Evolutionary conservation across 2,888 invertebrate genomes (phyloP), one percentile per base, ranked within the genome.

Genomic region (Agriotes lineatus): DNA sequence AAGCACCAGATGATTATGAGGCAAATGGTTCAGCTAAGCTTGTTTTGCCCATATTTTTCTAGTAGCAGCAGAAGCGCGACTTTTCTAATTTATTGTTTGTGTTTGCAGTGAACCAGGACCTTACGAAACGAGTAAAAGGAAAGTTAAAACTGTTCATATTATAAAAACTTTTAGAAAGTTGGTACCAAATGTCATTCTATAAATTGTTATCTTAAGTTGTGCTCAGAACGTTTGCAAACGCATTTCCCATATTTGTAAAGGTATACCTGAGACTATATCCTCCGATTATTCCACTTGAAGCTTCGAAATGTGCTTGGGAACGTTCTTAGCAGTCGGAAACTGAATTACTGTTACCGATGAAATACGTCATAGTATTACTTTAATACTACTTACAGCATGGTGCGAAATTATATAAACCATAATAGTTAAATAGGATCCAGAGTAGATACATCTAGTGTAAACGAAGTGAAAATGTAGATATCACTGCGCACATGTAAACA

Each of bases 251-350:
- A 54, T 48, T 44, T 52, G 33, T 44, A 22, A 77, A 80, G 77
- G 80, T 81, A 81, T 82, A 82, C 79, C 68, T 80, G 75, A 76
- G 81, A 80, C 81, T 81, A 80, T 81, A 81, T 81, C 75, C 75
- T 75, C 48, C 42, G 33, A 67, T 45, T 63, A 52, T 57, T 57
- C 42, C 14, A 44, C 45, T 50, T 63, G 22, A 58, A 30, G 48
- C 58, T 66, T 67, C 52, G 42, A 63, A 70, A 70, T 72, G 72
- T 72, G 71, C 65, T 70, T 25, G 61, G 65, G 71, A 67, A 64
- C 57, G 63, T 72, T 71, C 67, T 48, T 50, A 57, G 69, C 57
- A 59, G 39, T 60, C 33, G 14, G 25, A 63, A 35, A 54, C 42
- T 54, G 44, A 54, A 62, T 14, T 39, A 64, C 54, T 68, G 57